phyloP scores from a whole-genome alignment of 2,888 invertebrate genomes.

The Thumatha senex region DNA sequence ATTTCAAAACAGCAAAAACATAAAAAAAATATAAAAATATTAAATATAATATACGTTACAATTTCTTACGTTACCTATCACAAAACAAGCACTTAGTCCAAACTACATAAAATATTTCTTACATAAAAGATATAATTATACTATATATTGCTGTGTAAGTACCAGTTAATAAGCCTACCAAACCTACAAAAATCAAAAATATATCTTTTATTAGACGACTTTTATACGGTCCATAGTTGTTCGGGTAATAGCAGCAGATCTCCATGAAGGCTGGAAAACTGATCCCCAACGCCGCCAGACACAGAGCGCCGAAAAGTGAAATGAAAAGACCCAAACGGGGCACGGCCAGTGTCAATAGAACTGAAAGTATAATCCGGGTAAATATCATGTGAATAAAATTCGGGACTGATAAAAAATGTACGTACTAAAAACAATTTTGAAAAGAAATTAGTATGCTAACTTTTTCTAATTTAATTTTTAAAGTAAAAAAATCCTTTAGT shows the following conservation, averaged over 20 bases:
- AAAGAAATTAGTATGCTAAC: too few relatives aligned
- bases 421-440: too few relatives aligned
- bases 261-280: constrained; percentile 91
- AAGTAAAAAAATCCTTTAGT: too few relatives aligned
- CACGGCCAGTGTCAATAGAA: constrained; percentile 88
- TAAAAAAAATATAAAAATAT: too few relatives aligned
- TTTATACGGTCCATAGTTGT: not conserved
- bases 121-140: not conserved
- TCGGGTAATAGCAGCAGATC: not conserved
- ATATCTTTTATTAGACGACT: not conserved
- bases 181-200: not conserved
- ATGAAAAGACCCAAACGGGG: constrained; percentile 92
- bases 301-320: constrained; percentile 93
- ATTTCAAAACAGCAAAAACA: too few relatives aligned
- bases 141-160: not conserved
- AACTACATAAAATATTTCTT: not conserved
- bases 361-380: constrained; percentile 78
- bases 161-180: not conserved
- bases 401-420: too few relatives aligned
- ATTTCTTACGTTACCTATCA: too few relatives aligned
- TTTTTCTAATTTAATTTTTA: too few relatives aligned
- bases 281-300: constrained; percentile 93
- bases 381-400: not conserved
- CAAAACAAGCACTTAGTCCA: too few relatives aligned
- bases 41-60: too few relatives aligned